Base-by-base conservation (phyloP, 1,140 invertebrate species). In the Asobara japonica region DNA sequence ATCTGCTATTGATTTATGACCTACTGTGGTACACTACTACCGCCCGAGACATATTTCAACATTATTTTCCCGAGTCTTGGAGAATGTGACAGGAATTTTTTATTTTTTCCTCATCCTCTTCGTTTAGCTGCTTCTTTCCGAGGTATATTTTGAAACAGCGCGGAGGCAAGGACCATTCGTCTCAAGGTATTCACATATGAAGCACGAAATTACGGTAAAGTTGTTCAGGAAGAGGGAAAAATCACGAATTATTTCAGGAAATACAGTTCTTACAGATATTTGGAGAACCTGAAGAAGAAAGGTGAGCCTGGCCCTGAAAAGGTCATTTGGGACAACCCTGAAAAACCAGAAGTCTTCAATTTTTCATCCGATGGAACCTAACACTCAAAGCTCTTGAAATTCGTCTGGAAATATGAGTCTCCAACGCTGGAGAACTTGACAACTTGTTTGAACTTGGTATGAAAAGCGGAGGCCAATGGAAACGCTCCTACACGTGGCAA, bases 1-100 rank as follows among this genome's bases (percentile, higher is more conserved):
- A 45, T 45, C 41, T 45, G 41, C 41, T 45, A 45, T 45, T 45
- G 41, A 45, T 45, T 45, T 45, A 16, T 45, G 41, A 45, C 41
- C 41, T 5, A 45, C 41, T 45, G 18, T 16, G 41, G 41, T 45
- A 45, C 41, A 45, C 41, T 45, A 16, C 41, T 5, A 45, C 41
- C 41, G n/a, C 41, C 41, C 41, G 18, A 45, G 41, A 45, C 41
- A 45, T 45, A 45, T 45, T 16, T 45, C 41, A 18, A 45, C 41
- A 45, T 45, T 45, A 45, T 45, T 45, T 45, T 45, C 41, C 41
- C n/a, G n/a, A 45, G 41, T 6, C 41, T 13, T 16, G 41, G 11
- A 45, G 41, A 45, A 45, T 45, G 41, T 45, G 8, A 13, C n/a
- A 16, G 3, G 13, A 45, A 45, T 45, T 45, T 16, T 13, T 45